Conservation (phyloP, 92 coral and sea anemone genomes). For the Parazoanthus swiftii region DNA sequence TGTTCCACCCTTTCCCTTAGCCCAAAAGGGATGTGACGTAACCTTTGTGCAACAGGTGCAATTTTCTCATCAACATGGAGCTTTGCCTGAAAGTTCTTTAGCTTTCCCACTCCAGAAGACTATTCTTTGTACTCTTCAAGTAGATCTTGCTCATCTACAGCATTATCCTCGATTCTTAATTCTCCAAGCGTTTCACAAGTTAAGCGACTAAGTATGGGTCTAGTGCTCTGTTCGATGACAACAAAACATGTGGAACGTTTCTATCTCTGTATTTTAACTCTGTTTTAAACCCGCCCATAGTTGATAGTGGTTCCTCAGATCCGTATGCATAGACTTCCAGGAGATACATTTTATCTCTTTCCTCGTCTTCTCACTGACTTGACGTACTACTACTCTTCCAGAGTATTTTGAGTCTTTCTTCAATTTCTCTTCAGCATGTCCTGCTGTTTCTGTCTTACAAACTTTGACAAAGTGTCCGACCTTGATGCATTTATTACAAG, state of each 20-base stretch:
- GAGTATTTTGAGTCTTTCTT: not conserved
- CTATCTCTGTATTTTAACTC: slow-evolving; percentile 27
- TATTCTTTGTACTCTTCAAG: slow-evolving; percentile 8
- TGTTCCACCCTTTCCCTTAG: slow-evolving; percentile 12
- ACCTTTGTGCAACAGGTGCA: slow-evolving; percentile 18
- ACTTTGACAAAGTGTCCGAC: slow-evolving; percentile 46
- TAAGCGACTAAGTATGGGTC: slow-evolving; percentile 28
- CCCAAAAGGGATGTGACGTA: not conserved
- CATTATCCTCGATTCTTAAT: not conserved
- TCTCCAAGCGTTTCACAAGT: slow-evolving; percentile 43
- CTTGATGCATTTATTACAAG: slow-evolving; percentile 28
- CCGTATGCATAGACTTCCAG: slow-evolving; percentile 37
- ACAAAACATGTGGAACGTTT: slow-evolving; percentile 27
- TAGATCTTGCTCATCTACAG: slow-evolving; percentile 21
- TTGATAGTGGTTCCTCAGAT: slow-evolving; percentile 26
- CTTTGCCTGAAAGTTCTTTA: slow-evolving; percentile 33
- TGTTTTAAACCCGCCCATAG: slow-evolving; percentile 51
- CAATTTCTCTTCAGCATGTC: slow-evolving; percentile 20
- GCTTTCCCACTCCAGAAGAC: slow-evolving; percentile 42
- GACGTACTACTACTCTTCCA: slow-evolving; percentile 29
- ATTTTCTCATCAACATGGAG: slow-evolving; percentile 37
- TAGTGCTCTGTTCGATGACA: slow-evolving; percentile 38
- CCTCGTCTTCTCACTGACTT: slow-evolving; percentile 36
- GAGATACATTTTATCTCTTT: slow-evolving; percentile 21
- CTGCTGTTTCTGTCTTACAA: slow-evolving; percentile 38